Evolutionary conservation across 1,140 invertebrate species (phyloP).

Genomic region (Calliphora vicina): DNA sequence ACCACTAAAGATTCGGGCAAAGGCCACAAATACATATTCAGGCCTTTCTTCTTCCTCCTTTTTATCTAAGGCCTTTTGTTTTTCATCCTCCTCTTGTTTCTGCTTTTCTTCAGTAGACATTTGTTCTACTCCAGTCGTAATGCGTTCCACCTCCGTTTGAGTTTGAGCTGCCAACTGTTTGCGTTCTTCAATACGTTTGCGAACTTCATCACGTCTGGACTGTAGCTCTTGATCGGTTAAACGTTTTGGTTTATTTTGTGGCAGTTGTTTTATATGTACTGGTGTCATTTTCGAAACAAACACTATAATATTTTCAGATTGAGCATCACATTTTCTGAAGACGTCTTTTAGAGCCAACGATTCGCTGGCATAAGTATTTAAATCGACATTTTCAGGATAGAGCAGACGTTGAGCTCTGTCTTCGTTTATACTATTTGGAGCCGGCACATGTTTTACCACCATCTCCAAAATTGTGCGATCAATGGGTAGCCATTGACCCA

Average conservation of each 20-base stretch:
- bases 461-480: conserved; percentile 81
- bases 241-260: conserved; percentile 76
- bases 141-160: conserved; percentile 64
- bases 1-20: conserved; percentile 94
- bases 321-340: conserved; percentile 76
- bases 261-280: conserved; percentile 74
- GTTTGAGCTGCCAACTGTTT: conserved; percentile 65
- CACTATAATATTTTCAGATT: conserved; percentile 79
- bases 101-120: conserved; percentile 46
- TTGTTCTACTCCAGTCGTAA: conserved; percentile 64
- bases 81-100: conserved; percentile 41
- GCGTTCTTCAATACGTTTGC: conserved; percentile 69
- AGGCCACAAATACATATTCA: conserved; percentile 82
- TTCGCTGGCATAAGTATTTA: conserved; percentile 74
- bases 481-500: conserved; percentile 89
- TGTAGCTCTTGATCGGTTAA: conserved; percentile 81
- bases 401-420: conserved; percentile 81
- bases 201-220: conserved; percentile 73
- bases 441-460: conserved; percentile 82
- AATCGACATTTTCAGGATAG: conserved; percentile 73
- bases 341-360: conserved; percentile 78
- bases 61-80: conserved; percentile 54
- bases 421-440: conserved; percentile 78
- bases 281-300: conserved; percentile 85
- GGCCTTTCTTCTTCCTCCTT: conserved; percentile 20